Percentiles rank a stretch among this genome's conserved stretches.
Conservation (phyloP, 2,113 vertebrate genomes). For the Thunnus thynnus region DNA sequence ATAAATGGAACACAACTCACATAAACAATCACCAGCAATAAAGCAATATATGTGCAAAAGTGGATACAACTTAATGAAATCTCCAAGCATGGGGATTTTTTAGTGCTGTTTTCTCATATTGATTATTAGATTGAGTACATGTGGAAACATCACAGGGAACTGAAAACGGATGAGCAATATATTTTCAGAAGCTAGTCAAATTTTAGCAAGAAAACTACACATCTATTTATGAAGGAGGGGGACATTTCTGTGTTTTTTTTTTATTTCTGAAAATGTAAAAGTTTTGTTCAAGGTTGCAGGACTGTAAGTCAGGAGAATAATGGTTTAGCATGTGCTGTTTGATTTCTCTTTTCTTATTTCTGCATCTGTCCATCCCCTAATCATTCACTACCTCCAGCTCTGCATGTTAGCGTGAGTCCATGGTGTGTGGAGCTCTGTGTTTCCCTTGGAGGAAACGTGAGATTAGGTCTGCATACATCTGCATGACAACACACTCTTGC, state of each 20-base stretch:
- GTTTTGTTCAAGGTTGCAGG: no score
- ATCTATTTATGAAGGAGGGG: not conserved
- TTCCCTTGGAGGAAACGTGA: slow-evolving; percentile 30
- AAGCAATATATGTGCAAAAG: no score
- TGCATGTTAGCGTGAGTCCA: slow-evolving; percentile 5
- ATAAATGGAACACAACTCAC: no score
- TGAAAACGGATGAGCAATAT: no score
- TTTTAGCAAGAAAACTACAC: not conserved
- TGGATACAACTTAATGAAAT: no score
- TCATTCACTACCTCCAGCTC: slow-evolving; percentile 2
- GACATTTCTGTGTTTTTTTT: not conserved
- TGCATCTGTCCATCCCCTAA: not conserved
- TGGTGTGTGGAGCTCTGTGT: slow-evolving; percentile 3
- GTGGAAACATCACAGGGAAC: no score
- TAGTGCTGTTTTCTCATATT: no score
- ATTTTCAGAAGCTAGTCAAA: no score
- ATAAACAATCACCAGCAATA: no score
- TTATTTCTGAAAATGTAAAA: not conserved
- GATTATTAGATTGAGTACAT: no score
- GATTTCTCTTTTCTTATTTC: not conserved
- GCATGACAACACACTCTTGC: slow-evolving; percentile 10
- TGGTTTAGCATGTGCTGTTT: not conserved
- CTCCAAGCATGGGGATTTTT: no score
- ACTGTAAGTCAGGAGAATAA: not conserved
- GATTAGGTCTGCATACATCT: slow-evolving; percentile 42